Evolutionary conservation across 53 echinoderm and acorn worm species (phyloP).

Genomic region (Echinarachnius parma): DNA sequence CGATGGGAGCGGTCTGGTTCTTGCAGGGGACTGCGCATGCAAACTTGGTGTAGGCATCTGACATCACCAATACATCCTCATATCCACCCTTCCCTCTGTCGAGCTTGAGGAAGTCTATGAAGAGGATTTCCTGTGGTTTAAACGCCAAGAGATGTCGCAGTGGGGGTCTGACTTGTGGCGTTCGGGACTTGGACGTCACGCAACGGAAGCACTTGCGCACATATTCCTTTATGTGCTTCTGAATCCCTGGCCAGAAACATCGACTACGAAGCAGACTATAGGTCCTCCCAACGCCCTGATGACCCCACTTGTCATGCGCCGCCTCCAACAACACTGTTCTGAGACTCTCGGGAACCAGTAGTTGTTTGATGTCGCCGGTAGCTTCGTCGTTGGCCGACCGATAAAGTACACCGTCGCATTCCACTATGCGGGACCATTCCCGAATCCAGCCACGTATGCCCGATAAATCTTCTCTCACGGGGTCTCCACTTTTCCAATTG

Average conservation of each 20-base stretch:
- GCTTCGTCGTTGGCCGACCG: constrained; percentile 11
- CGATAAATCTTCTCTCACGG: not conserved
- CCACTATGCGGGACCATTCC: constrained; percentile 9
- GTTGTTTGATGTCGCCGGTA: constrained; percentile 17
- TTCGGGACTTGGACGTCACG: constrained; percentile 8
- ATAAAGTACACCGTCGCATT: constrained; percentile 23
- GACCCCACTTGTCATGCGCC: constrained; percentile 52
- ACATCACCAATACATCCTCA: constrained; percentile 23
- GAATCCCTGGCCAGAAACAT: constrained; percentile 47
- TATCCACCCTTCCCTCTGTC: constrained; percentile 18
- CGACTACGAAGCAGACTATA: constrained; percentile 13
- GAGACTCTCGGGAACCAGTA: constrained; percentile 37
- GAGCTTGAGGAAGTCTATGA: constrained; percentile 35
- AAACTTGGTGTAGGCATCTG: constrained; percentile 31
- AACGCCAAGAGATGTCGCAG: constrained; percentile 29
- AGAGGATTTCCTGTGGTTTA: constrained; percentile 13
- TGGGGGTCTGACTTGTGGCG: constrained; percentile 26
- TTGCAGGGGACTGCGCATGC: constrained; percentile 26
- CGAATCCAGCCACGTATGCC: constrained; percentile 17
- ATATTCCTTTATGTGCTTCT: constrained; percentile 7
- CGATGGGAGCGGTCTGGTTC: constrained; percentile 10
- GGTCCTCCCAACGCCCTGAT: constrained; percentile 48
- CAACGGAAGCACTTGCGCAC: constrained; percentile 50
- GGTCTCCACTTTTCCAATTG: constrained; percentile 1
- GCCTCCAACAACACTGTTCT: constrained; percentile 15